These are phyloP conservation scores for Amorpha juglandis DNA, from an alignment of 2,888 invertebrate genomes.

Conservation along the genomic window DNA sequence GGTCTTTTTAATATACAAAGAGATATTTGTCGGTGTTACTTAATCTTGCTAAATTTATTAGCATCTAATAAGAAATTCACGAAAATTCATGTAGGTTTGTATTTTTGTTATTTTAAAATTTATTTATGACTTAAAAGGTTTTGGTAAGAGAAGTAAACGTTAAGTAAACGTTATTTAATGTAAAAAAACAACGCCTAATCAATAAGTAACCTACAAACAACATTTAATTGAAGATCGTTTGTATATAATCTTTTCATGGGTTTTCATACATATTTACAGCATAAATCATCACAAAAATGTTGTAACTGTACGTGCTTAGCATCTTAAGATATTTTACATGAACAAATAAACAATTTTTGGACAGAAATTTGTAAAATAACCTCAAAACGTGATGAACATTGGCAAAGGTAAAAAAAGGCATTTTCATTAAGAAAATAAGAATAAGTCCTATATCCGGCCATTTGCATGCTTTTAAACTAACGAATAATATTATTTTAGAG, in stretches of 20 bases:
- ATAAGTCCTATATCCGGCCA: neutral
- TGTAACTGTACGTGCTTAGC: neutral
- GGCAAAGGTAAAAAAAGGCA: neutral
- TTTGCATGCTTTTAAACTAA: neutral
- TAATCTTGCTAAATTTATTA: neutral
- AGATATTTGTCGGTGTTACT: neutral
- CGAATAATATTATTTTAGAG: neutral
- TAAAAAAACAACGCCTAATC: neutral
- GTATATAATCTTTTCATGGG: neutral
- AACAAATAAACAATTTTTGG: neutral
- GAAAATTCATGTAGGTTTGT: neutral
- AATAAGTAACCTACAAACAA: neutral
- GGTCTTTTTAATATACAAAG: neutral
- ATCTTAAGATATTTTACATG: neutral
- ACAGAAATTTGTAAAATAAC: neutral
- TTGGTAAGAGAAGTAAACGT: neutral
- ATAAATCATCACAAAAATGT: neutral
- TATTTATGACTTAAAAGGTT: neutral
- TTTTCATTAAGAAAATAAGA: neutral
- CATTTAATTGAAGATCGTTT: neutral
- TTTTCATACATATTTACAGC: neutral
- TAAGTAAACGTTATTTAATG: neutral
- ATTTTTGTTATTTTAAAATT: neutral
- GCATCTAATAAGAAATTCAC: constrained; percentile 14
- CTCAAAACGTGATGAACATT: neutral